Conservation (phyloP, 2,888 invertebrate species). For the Watsonalla cultraria region DNA sequence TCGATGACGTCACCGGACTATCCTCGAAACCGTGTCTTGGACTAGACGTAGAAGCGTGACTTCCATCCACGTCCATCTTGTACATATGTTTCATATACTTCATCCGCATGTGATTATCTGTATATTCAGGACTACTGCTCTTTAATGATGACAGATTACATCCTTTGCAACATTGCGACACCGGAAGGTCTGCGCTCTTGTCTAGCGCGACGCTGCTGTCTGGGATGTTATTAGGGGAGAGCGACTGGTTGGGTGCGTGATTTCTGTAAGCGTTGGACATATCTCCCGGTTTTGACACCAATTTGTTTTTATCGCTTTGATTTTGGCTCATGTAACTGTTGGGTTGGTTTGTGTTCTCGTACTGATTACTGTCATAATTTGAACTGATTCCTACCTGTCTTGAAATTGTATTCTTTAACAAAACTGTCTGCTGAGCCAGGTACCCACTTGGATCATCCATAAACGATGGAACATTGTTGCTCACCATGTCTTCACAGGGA, state of each 20-base stretch:
- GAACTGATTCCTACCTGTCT: constrained; percentile 77
- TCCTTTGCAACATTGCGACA: constrained; percentile 73
- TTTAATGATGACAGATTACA: constrained; percentile 62
- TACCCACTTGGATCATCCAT: constrained; percentile 95
- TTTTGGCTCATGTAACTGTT: constrained; percentile 39
- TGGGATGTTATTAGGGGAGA: constrained; percentile 66
- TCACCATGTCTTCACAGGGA: constrained; percentile 63
- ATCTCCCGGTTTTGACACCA: constrained; percentile 42
- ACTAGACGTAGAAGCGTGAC: constrained; percentile 67
- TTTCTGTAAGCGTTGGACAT: constrained; percentile 47
- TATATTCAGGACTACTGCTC: constrained; percentile 55
- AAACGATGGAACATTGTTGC: constrained; percentile 86
- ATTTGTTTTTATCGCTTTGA: constrained; percentile 49
- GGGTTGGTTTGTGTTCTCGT: constrained; percentile 37
- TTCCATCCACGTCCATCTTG: constrained; percentile 71
- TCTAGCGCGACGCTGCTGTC: constrained; percentile 69
- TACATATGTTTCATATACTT: constrained; percentile 66
- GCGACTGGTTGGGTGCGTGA: constrained; percentile 57
- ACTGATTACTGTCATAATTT: constrained; percentile 51
- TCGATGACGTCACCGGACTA: constrained; percentile 84
- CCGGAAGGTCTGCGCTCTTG: constrained; percentile 44
- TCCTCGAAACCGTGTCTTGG: constrained; percentile 75
- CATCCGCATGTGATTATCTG: constrained; percentile 54
- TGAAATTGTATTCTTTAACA: constrained; percentile 90
- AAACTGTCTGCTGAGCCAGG: constrained; percentile 92